Conservation (phyloP, 1,140 invertebrate species). For the Apis mellifera region DNA sequence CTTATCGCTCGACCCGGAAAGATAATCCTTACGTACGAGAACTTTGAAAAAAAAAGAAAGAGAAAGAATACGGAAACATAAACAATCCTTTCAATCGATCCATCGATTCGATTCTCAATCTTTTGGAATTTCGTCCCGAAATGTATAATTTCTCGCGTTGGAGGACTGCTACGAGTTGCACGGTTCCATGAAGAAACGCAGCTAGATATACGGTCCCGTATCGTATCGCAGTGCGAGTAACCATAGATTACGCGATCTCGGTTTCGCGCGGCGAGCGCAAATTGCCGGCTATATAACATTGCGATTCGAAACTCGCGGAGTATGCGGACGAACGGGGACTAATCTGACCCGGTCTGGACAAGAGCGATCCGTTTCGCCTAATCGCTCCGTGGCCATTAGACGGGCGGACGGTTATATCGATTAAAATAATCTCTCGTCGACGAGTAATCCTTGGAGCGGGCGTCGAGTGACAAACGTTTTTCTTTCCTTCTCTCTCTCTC, state of each 20-base stretch:
- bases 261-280: constrained; percentile 51
- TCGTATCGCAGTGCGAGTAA: constrained; percentile 43
- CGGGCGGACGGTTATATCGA: constrained; percentile 45
- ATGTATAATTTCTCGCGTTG: background rate
- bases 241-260: constrained; percentile 61
- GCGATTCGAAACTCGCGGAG: constrained; percentile 40
- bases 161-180: background rate
- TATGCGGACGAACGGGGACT: constrained; percentile 43
- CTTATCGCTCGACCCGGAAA: no score
- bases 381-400: constrained; percentile 54
- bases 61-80: no score
- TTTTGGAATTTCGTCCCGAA: no score
- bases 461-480: background rate
- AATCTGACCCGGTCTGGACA: constrained; percentile 51
- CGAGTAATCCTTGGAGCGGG: constrained; percentile 12
- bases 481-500: no score
- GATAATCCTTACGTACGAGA: no score
- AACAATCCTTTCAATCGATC: background rate
- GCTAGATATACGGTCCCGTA: constrained; percentile 39
- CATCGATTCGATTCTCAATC: background rate
- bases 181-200: background rate
- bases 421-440: constrained; percentile 52
- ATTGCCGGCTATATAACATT: constrained; percentile 55
- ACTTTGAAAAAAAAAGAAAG: no score
- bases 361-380: constrained; percentile 56